A percentile compares a stretch with the other conserved stretches of the same genome.
Evolutionary conservation across 2,888 invertebrate genomes (phyloP).

Genomic region (Matsumyia berberina): DNA sequence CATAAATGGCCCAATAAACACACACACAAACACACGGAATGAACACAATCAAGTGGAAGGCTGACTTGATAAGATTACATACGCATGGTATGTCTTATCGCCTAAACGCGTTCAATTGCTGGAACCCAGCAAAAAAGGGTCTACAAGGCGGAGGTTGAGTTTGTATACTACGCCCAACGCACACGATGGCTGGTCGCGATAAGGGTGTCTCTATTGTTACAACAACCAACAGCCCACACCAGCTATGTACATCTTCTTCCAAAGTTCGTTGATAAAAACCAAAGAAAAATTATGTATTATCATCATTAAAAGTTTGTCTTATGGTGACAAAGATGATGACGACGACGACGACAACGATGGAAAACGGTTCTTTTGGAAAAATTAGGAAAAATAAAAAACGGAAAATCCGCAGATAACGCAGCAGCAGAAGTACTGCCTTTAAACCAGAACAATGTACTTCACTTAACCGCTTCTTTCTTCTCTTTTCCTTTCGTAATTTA

Average conservation of each 20-base stretch:
- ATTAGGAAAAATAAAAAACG: not conserved
- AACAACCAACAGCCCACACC: not conserved
- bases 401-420: slow-evolving; percentile 23
- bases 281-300: slow-evolving; percentile 46
- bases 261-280: slow-evolving; percentile 46
- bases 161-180: slow-evolving; percentile 8
- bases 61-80: slow-evolving; percentile 62
- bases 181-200: slow-evolving; percentile 35
- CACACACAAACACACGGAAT: slow-evolving; percentile 8
- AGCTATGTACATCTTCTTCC: not conserved
- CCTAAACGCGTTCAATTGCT: slow-evolving; percentile 23
- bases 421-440: not conserved
- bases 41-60: slow-evolving; percentile 46
- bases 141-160: slow-evolving; percentile 41
- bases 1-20: slow-evolving; percentile 35
- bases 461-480: slow-evolving; percentile 8
- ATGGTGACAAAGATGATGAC: slow-evolving; percentile 28
- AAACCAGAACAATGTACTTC: slow-evolving; percentile 15
- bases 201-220: slow-evolving; percentile 58
- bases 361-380: not conserved
- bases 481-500: slow-evolving; percentile 27
- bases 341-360: slow-evolving; percentile 3
- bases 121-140: slow-evolving; percentile 16
- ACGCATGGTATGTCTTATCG: slow-evolving; percentile 38
- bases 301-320: slow-evolving; percentile 54